Percentiles rank a stretch among this genome's conserved stretches.
Evolutionary conservation across 92 coral and sea anemone genomes (phyloP).

Genomic region (Zoanthus gigantus): DNA sequence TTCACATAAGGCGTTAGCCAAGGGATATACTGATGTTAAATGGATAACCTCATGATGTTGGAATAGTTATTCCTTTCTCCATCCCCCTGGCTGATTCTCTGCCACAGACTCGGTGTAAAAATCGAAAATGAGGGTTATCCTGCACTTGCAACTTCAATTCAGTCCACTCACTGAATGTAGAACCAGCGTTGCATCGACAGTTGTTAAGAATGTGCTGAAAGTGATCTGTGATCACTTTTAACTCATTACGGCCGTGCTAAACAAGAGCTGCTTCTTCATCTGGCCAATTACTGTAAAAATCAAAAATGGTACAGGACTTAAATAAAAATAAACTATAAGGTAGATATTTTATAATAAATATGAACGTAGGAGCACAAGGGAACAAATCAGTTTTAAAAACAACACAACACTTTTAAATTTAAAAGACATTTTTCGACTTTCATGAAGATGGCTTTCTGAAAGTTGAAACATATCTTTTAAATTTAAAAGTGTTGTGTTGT

Average conservation of each 20-base stretch:
- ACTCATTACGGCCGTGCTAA: conserved; percentile 37
- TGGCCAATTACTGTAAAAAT: conserved; percentile 28
- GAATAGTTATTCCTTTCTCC: conserved; percentile 34
- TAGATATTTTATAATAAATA: no score
- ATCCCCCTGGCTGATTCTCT: conserved; percentile 49
- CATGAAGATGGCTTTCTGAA: no score
- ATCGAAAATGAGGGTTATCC: conserved; percentile 44
- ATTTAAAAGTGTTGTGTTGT: no score
- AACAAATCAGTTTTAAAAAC: no score
- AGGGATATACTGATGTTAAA: conserved; percentile 48
- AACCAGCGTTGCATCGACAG: conserved; percentile 42
- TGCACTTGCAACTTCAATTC: conserved; percentile 47
- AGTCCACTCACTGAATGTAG: conserved; percentile 51
- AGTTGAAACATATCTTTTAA: no score
- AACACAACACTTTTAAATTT: no score
- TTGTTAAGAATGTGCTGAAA: conserved; percentile 40
- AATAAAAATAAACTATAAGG: no score
- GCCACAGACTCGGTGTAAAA: conserved; percentile 56
- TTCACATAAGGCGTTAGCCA: conserved; percentile 58
- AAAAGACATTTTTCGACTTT: no score
- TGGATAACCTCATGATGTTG: conserved; percentile 57
- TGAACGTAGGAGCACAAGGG: no score
- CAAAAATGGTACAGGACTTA: conserved; percentile 35
- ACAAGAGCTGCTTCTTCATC: conserved; percentile 44
- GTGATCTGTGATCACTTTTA: conserved; percentile 41